Conservation (phyloP, 2,113 vertebrate genomes). For the Pangasianodon gigas region DNA sequence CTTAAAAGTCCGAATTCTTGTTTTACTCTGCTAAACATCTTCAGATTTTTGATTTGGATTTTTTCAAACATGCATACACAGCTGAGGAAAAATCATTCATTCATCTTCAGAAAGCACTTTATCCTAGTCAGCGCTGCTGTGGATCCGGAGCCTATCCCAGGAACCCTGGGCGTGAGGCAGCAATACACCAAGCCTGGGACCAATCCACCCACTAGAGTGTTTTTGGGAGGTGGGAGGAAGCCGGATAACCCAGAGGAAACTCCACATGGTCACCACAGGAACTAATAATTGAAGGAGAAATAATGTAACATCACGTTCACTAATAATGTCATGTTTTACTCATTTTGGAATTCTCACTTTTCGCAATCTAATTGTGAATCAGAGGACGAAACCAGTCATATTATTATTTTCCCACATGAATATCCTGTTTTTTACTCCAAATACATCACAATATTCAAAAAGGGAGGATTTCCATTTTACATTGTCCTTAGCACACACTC, state of each 20-base stretch:
- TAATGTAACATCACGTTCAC: not conserved
- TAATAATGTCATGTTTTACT: not conserved
- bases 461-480: not conserved
- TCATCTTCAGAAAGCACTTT: not conserved
- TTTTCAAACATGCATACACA: not conserved
- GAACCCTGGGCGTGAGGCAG: not conserved
- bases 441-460: not conserved
- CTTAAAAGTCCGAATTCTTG: not conserved
- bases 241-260: not conserved
- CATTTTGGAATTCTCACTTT: not conserved
- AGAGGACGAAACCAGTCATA: not conserved
- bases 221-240: not conserved
- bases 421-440: not conserved
- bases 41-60: not conserved
- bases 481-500: not conserved
- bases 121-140: not conserved
- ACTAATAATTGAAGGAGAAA: not conserved
- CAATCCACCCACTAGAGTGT: not conserved
- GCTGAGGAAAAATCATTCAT: not conserved
- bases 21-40: not conserved
- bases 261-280: not conserved
- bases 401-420: not conserved
- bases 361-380: not conserved
- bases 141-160: not conserved
- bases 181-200: not conserved